Percentiles rank a stretch among this genome's conserved stretches.
Conservation (phyloP, 23 tunicate genomes). For the Styela plicata region DNA sequence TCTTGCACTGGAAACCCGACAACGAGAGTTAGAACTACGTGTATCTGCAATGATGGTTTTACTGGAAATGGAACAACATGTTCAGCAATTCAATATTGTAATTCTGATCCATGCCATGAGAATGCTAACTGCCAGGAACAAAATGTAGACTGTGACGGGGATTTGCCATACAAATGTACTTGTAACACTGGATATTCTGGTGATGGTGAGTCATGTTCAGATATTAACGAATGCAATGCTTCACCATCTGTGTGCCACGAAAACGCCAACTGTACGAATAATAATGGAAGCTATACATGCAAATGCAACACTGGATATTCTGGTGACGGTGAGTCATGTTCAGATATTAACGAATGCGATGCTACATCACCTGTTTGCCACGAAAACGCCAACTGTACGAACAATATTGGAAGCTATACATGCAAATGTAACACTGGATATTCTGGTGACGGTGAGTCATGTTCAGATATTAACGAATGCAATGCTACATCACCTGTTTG, state of each 20-base stretch:
- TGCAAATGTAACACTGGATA: not conserved
- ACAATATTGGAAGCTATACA: not conserved
- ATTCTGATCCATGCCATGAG: not conserved
- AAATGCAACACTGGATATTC: slow-evolving; percentile 10
- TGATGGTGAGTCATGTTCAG: slow-evolving; percentile 17
- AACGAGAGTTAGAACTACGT: not conserved
- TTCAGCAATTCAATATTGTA: not conserved
- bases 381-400: not conserved
- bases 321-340: slow-evolving; percentile 23
- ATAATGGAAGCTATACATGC: slow-evolving; percentile 26
- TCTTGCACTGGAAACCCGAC: not conserved
- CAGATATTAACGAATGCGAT: not conserved
- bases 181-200: not conserved
- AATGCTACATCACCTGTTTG: not conserved
- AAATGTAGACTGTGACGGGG: not conserved
- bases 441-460: not conserved
- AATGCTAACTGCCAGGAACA: not conserved
- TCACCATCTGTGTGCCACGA: slow-evolving; percentile 15
- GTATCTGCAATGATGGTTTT: not conserved
- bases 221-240: slow-evolving; percentile 34
- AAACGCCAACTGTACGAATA: slow-evolving; percentile 31
- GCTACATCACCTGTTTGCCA: not conserved
- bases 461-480: not conserved
- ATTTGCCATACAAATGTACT: not conserved
- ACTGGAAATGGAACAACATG: not conserved